Evolutionary conservation across 92 coral and sea anemone genomes (phyloP).

Genomic region (Palythoa heliodiscus): DNA sequence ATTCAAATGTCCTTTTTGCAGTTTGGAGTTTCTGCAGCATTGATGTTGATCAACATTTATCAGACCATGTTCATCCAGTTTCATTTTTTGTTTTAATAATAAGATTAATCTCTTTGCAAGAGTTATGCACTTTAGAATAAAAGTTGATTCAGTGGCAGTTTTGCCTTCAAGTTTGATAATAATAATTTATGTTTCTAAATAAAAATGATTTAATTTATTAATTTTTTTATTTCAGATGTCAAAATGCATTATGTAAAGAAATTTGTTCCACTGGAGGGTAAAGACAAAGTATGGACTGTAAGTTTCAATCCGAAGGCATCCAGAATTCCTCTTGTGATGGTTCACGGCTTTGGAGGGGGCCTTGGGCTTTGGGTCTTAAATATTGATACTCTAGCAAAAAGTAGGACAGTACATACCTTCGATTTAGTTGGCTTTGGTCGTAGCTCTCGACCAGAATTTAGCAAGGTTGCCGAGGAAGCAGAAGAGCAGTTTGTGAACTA

Average conservation of each 20-base stretch:
- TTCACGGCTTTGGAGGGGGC: conserved; percentile 98
- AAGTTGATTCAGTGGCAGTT: too few species aligned
- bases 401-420: conserved; percentile 80
- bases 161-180: too few species aligned
- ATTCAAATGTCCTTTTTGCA: too few species aligned
- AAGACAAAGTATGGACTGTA: conserved; percentile 80
- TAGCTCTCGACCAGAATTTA: conserved; percentile 87
- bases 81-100: too few species aligned
- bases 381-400: conserved; percentile 76
- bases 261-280: conserved; percentile 63
- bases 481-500: conserved; percentile 83
- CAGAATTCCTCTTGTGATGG: conserved; percentile 79
- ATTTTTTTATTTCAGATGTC: conserved; percentile 56
- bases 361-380: conserved; percentile 91
- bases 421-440: conserved; percentile 96
- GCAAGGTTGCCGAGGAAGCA: conserved; percentile 66
- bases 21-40: too few species aligned
- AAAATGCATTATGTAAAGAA: conserved; percentile 69
- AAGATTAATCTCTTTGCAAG: too few species aligned
- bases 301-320: conserved; percentile 74
- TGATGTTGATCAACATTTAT: too few species aligned
- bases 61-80: too few species aligned
- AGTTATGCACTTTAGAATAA: too few species aligned
- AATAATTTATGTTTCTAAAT: background rate
- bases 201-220: background rate